Evolutionary conservation across 2,888 invertebrate genomes (phyloP), one percentile per base, ranked within the genome.

Genomic region (Aleiodes testaceus): DNA sequence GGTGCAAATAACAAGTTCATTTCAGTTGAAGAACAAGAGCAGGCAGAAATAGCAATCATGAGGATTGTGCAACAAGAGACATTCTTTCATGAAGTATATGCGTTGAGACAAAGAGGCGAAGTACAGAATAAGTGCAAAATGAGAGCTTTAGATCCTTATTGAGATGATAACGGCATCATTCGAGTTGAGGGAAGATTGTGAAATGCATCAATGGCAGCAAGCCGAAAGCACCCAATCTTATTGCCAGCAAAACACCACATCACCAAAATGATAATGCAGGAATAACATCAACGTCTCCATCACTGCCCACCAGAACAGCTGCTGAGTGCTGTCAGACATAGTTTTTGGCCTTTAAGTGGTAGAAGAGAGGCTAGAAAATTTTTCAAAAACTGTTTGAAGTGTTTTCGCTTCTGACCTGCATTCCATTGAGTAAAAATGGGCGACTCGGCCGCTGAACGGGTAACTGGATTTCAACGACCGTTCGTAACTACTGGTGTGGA

Each of bases 401-500:
- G 76, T 52, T 76, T 74, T 36, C 45, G 70, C 26, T 66, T 73
- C 14, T 69, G 55, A 6, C 75, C 76, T 11, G 45, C 30, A 26
- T n/a, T 36, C 16, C 22, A 42, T 6, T 49, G 66, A 1, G 79
- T 75, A 44, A 16, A 75, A 3, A 81, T 81, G 80, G 80, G 76
- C 20, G 45, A 79, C n/a, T 67, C 79, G 7, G 80, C 80, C 2
- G 47, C 18, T 7, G 20, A 73, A 4, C 50, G 80, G 18, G 77
- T 77, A 0, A 71, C 42, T 12, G 76, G 77, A 9, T 53, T 49
- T 14, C 42, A 70, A 12, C 69, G 69, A 4, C 73, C 80, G 36
- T 80, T 81, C 66, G 50, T 63, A 0, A 66, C 66, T 6, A 55
- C 72, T 18, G 80, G 79, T 2, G 50, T 79, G 1, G 80, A 80